phyloP scores from a whole-genome alignment of 2,888 invertebrate species.

The Lithophane semibrunnea region DNA sequence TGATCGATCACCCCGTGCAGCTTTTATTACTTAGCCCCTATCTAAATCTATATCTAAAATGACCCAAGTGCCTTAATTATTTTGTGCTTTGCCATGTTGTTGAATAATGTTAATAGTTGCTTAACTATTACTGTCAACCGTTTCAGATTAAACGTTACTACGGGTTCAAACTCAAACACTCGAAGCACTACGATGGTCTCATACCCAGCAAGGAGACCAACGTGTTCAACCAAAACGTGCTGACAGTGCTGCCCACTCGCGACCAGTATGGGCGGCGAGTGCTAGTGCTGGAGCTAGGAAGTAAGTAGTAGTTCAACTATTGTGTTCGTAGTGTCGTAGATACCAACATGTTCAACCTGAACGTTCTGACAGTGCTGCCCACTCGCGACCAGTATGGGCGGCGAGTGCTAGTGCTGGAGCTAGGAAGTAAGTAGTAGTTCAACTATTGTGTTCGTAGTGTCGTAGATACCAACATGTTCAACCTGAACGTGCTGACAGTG shows the following conservation, averaged over 20 bases:
- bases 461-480: no score
- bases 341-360: conserved; percentile 94
- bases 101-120: neutral
- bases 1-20: no score
- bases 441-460: no score
- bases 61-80: neutral
- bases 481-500: no score
- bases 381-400: conserved; percentile 94
- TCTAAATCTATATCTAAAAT: neutral
- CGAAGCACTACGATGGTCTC: conserved; percentile 93
- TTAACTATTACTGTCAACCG: neutral
- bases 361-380: conserved; percentile 94
- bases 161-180: conserved; percentile 94
- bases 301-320: conserved; percentile 85
- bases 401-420: conserved; percentile 93
- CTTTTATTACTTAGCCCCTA: no score
- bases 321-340: conserved; percentile 77
- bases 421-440: conserved; percentile 85
- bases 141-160: conserved; percentile 94
- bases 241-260: conserved; percentile 94
- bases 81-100: neutral
- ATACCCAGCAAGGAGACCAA: conserved; percentile 94
- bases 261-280: conserved; percentile 95
- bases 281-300: conserved; percentile 94
- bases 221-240: conserved; percentile 94